Base-by-base conservation (phyloP, 1,140 invertebrate genomes). In the Trichonephila inaurata region DNA sequence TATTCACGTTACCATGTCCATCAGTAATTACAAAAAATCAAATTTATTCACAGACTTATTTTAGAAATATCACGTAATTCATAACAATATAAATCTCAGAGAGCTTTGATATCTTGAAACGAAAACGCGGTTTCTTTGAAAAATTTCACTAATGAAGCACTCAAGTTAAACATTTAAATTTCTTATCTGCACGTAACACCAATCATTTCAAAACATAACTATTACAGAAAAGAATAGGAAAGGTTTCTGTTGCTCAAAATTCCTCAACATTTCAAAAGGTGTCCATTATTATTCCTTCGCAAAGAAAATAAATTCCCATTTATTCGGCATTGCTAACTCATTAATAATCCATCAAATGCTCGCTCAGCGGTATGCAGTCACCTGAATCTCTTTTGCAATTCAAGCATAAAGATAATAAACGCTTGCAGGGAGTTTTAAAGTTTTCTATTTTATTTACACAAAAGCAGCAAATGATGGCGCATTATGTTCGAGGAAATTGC, bases 321-420 rank as follows among this genome's bases (percentile, higher is more conserved):
- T 83, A 60, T 24, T 51, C 19, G 8, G 19, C 14, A n/a, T 0
- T 10, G 40, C 2, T 51, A 58, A n/a, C 82, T 83, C 82, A 83
- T 83, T 83, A 83, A 83, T 83, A 83, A 83, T 58, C 82, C 82
- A 60, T 77, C 33, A 83, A 83, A 28, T 60, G 82, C n/a, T 51
- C 19, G 21, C 21, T 83, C 8, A 14, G 21, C 44, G 51, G 82
- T 83, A 60, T 24, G 66, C 8, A 58, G 7, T 77, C 72, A 77
- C 82, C 82, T 58, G 82, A 83, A 83, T 51, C 44, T n/a, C 40
- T 58, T 51, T 51, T 58, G 10, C 51, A 51, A 58, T 83, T 83
- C 51, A 44, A n/a, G 21, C 51, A 83, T 58, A 51, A 83, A n/a
- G 14, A 51, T 51, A 83, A 83, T 83, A 83, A 83, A 19, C 21